These are phyloP conservation scores for Cremastinae sp. DNA, from an alignment of 2,888 invertebrate genomes.

Conservation along the genomic window DNA sequence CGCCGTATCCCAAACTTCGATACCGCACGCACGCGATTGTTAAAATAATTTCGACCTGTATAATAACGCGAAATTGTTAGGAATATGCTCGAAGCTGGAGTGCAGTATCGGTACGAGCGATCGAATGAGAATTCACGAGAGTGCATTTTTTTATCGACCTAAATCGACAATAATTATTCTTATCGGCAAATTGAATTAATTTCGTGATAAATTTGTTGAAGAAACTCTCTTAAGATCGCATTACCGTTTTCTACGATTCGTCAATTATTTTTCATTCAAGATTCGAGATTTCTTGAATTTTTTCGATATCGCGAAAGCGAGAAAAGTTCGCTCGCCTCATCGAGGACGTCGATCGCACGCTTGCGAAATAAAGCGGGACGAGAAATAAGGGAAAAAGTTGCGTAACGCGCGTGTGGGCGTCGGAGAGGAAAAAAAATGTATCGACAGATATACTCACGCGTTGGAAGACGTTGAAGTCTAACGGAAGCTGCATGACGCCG, in stretches of 20 bases:
- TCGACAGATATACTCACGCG: neutral
- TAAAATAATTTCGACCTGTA: constrained; percentile 46
- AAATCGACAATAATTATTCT: constrained; percentile 4
- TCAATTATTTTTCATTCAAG: neutral
- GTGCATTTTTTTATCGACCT: neutral
- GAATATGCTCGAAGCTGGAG: constrained; percentile 1
- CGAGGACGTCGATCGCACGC: constrained; percentile 36
- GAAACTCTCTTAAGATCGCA: no score
- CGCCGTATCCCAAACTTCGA: constrained; percentile 18
- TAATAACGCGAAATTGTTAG: constrained; percentile 47
- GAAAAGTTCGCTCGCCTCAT: neutral
- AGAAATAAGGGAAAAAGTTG: constrained; percentile 19
- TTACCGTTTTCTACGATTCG: no score
- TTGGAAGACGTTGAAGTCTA: neutral
- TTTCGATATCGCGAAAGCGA: no score
- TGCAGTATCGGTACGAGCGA: neutral
- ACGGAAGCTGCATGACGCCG: constrained; percentile 52
- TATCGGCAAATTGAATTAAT: neutral
- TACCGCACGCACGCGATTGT: constrained; percentile 53
- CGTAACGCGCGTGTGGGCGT: constrained; percentile 32
- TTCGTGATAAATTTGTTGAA: no score
- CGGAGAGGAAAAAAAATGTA: constrained; percentile 14
- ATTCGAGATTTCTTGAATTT: neutral
- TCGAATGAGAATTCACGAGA: neutral
- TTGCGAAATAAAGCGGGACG: neutral